phyloP scores from a whole-genome alignment of 1,140 invertebrate species.

The Penaeus japonicus region DNA sequence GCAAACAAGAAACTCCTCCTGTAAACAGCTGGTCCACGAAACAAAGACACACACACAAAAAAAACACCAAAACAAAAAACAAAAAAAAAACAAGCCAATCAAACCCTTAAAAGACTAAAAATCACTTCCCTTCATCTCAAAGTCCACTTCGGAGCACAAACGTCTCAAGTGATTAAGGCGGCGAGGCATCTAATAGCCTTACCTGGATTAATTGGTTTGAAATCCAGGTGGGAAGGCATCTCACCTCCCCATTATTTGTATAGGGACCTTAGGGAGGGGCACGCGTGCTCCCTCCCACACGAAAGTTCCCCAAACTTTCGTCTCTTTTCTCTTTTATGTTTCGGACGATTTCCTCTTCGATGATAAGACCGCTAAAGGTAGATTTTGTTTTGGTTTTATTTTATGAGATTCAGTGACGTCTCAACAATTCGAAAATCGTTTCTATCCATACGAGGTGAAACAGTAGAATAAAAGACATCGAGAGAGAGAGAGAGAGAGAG shows the following conservation, averaged over 20 bases:
- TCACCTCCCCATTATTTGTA: slow-evolving; percentile 37
- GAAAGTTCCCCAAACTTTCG: not conserved
- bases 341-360: too few species aligned
- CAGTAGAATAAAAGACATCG: too few species aligned
- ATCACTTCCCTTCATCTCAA: not conserved
- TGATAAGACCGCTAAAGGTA: too few species aligned
- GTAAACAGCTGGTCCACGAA: not conserved
- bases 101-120: not conserved
- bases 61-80: not conserved
- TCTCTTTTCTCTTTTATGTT: too few species aligned
- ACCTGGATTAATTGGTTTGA: slow-evolving; percentile 43
- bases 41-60: not conserved
- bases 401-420: too few species aligned
- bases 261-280: not conserved
- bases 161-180: slow-evolving; percentile 23
- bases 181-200: slow-evolving; percentile 29
- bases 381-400: too few species aligned
- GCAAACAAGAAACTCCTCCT: not conserved
- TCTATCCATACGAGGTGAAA: too few species aligned
- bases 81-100: not conserved
- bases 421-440: too few species aligned
- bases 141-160: not conserved
- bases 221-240: slow-evolving; percentile 31
- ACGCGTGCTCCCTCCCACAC: not conserved
- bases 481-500: too few species aligned